Base-by-base conservation (phyloP, 2,888 invertebrate species). In the Drosophila differens region DNA sequence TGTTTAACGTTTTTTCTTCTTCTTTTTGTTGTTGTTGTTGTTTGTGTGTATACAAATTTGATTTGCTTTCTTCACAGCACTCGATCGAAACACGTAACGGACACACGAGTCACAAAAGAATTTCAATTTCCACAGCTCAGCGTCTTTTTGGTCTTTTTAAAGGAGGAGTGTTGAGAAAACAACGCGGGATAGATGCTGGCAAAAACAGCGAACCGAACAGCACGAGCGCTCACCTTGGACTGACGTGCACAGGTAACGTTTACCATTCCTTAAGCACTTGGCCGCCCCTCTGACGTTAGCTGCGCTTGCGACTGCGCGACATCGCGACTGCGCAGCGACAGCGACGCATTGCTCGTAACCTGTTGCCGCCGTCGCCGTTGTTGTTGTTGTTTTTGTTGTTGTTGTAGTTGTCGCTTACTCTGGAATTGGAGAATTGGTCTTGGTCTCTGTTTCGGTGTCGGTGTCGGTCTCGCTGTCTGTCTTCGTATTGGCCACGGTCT, bases 201-300 rank as follows among this genome's bases (percentile, higher is more conserved):
- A 28, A 39, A 55, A 58, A 30, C 30, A 51, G 39, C 39, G 67
- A 80, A 93, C 92, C 93, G 92, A 84, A 89, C 92, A 86, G 89
- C 90, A 91, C 92, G 89, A 92, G 87, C 81, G 93, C 88, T 92
- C 91, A 91, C 92, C 91, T 92, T 92, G 89, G 89, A 92, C 93
- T 93, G 93, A 88, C 89, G 70, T 82, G 85, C 84, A 74, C 85
- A 86, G 89, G 84, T 91, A 90, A 86, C 90, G 84, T 86, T 91
- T 89, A 91, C 91, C 91, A 92, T 93, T 92, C 90, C 92, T 93
- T 92, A 91, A 92, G 92, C 92, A 88, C 83, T 92, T 88, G 82
- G 78, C 54, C 66, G 72, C 74, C 14, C 22, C 47, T 60, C 62
- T 62, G 76, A 47, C 74, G 69, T 25, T 70, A 28, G 68, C 60